Percentiles rank a stretch among this genome's conserved stretches.
Conservation (phyloP, 2,888 invertebrate species). For the Slavum lentiscoides region DNA sequence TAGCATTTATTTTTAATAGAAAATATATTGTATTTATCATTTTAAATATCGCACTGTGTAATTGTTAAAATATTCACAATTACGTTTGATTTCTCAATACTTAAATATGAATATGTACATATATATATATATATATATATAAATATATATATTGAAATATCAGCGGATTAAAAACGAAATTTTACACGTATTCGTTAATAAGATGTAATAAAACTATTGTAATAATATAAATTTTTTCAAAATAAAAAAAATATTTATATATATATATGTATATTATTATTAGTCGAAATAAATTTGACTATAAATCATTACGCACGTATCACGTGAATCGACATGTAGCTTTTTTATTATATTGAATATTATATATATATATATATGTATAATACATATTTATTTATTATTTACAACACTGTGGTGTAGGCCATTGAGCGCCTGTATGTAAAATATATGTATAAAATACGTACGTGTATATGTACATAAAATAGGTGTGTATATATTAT, state of each 20-base stretch:
- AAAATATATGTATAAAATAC: not conserved
- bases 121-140: conserved; percentile 22
- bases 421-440: conserved; percentile 1
- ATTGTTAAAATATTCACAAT: conserved; percentile 34
- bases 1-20: conserved; percentile 50
- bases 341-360: conserved; percentile 42
- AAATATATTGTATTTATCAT: conserved; percentile 9
- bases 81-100: conserved; percentile 10
- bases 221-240: conserved; percentile 16
- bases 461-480: too few species aligned
- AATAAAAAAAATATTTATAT: conserved; percentile 14
- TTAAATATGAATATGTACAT: not conserved
- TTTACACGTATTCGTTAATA: too few species aligned
- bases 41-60: conserved; percentile 34
- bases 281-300: conserved; percentile 25
- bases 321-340: conserved; percentile 40
- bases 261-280: not conserved
- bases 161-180: not conserved
- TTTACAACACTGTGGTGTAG: conserved; percentile 10
- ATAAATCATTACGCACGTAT: conserved; percentile 10
- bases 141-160: conserved; percentile 24
- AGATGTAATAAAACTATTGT: conserved; percentile 16
- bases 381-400: conserved; percentile 23
- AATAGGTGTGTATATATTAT: not conserved
- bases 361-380: conserved; percentile 27